These are phyloP conservation scores for Danio jaintianensis DNA, from an alignment of 2,797 vertebrate genomes.

Conservation along the genomic window DNA sequence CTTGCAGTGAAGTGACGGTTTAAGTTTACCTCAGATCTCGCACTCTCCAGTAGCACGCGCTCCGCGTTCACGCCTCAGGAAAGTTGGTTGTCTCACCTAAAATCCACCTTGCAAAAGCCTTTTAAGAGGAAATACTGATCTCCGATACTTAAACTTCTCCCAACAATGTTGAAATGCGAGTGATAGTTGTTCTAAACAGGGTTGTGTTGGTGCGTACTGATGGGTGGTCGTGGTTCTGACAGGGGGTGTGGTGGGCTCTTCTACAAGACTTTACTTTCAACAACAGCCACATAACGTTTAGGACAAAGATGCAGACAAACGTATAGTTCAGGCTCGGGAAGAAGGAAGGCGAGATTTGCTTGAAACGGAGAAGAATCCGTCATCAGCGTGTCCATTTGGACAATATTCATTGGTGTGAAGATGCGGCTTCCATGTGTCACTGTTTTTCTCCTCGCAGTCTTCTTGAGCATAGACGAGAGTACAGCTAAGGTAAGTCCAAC, in stretches of 20 bases:
- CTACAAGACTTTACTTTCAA: slow-evolving; percentile 71
- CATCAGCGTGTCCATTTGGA: slow-evolving; percentile 62
- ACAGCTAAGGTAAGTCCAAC: slow-evolving; percentile 74
- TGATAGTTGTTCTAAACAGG: slow-evolving; percentile 70
- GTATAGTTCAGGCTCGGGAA: slow-evolving; percentile 39
- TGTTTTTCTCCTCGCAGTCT: slow-evolving; percentile 69
- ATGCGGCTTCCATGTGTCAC: slow-evolving; percentile 71
- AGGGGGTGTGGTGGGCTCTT: slow-evolving; percentile 78
- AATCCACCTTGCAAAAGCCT: slow-evolving; percentile 9
- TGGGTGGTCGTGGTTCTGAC: slow-evolving; percentile 76
- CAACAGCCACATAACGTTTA: slow-evolving; percentile 74
- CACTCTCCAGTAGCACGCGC: slow-evolving; percentile 17
- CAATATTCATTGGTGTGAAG: slow-evolving; percentile 47
- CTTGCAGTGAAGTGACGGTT: background rate
- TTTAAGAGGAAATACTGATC: slow-evolving; percentile 40
- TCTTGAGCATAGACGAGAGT: slow-evolving; percentile 63
- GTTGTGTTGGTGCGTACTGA: slow-evolving; percentile 69
- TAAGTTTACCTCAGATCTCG: slow-evolving; percentile 57
- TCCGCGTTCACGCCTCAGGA: slow-evolving; percentile 15
- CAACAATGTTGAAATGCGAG: slow-evolving; percentile 74
- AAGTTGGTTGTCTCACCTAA: background rate
- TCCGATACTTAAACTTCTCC: slow-evolving; percentile 66
- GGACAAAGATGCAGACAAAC: slow-evolving; percentile 79
- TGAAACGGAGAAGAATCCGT: slow-evolving; percentile 54
- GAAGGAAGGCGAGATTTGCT: slow-evolving; percentile 36